Base-by-base conservation (phyloP, 2,888 invertebrate genomes). In the Sepioteuthis lessoniana region DNA sequence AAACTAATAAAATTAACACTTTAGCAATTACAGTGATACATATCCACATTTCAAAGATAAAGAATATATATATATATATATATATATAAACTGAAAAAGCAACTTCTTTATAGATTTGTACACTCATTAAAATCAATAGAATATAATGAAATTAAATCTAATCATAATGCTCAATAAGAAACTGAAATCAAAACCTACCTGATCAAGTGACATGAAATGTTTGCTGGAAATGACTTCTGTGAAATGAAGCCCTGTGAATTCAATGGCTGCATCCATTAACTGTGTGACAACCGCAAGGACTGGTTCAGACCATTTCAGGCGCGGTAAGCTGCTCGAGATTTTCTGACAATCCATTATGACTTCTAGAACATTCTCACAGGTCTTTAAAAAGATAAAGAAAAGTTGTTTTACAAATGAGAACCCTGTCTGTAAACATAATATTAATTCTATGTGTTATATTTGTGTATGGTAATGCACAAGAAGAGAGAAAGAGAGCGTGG, bases 271-370 rank as follows among this genome's bases (percentile, higher is more conserved):
- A 96, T 98, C 98, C 93, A 98, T 97, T 31, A 99, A 97, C 96
- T 98, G 98, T 8, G 98, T 98, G 47, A 98, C 98, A 97, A 99
- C 97, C 94, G 98, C 98, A 95, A 98, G 98, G 31, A 99, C 98
- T 5, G 98, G 98, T 95, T 98, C 98, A 0, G 98, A 98, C 99
- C 99, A 99, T 94, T 98, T 98, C 91, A 98, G 98, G 95, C 98
- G 98, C 21, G 98, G 98, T 95, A 99, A 97, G 90, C 98, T 98
- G 7, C 98, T 98, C 95, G 98, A 97, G 95, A 98, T 97, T 97
- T 98, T 98, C 96, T 99, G 98, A 97, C 98, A 99, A 94, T 98
- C 98, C 96, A 98, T 98, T 94, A 98, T 98, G 0, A 98, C 98
- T 95, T 98, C 98, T 94, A 99, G 97, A 47, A 99, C 98, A 95